Conservation (phyloP, 2,113 vertebrate species). For the Myodes glareolus region DNA sequence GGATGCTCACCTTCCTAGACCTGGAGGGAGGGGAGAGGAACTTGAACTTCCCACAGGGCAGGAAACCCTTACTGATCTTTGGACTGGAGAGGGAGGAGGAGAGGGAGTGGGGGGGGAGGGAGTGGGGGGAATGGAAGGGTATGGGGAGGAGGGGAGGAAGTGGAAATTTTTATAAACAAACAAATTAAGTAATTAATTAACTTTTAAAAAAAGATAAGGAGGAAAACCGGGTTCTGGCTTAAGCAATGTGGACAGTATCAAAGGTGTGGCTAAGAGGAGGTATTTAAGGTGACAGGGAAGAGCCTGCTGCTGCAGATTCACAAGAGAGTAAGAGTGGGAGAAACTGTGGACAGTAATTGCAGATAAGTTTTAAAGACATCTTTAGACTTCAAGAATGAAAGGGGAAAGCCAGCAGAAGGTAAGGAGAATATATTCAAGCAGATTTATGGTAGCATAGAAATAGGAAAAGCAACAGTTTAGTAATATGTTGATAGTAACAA, state of each 20-base stretch:
- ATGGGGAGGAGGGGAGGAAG: too few relatives aligned
- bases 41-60: too few relatives aligned
- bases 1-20: too few relatives aligned
- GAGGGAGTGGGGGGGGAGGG: too few relatives aligned
- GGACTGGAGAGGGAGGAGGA: too few relatives aligned
- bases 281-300: neutral
- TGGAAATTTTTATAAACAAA: too few relatives aligned
- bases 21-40: too few relatives aligned
- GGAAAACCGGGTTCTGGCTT: neutral
- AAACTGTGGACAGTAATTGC: neutral
- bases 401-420: neutral
- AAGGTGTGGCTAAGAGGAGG: neutral
- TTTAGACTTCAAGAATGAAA: neutral
- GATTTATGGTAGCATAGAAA: neutral
- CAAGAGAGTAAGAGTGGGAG: neutral
- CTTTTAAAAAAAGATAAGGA: constrained; percentile 16
- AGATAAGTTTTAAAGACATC: neutral
- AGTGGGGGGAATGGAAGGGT: too few relatives aligned
- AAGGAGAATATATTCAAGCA: neutral
- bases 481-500: neutral
- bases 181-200: too few relatives aligned
- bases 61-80: too few relatives aligned
- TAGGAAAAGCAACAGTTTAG: neutral
- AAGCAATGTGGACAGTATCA: neutral
- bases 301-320: neutral